Evolutionary conservation across 1,140 invertebrate genomes (phyloP), one percentile per base, ranked within the genome.

Genomic region (Drosophila sucinea): DNA sequence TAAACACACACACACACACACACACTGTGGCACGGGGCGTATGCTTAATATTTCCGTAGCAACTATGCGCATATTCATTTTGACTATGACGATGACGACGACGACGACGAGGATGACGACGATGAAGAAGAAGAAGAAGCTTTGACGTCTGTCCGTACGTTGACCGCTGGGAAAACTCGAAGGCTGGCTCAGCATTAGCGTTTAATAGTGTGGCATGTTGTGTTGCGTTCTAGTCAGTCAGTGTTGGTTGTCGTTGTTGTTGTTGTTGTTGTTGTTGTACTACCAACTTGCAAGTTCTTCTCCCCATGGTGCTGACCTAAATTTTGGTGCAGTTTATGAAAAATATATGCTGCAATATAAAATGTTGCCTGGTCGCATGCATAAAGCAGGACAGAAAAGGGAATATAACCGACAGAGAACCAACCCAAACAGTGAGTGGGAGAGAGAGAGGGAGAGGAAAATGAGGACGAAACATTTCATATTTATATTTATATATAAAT

Each of bases 51-150:
- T 86, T 86, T 86, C 79, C 83, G 83, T 79, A 57, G 82, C 84
- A 79, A 77, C 75, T 87, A 87, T 86, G 83, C 79, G 83, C 83
- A 82, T 87, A 86, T 86, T 87, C 83, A 87, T 87, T 86, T 87
- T 86, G 76, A 75, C 55, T 67, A 78, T 87, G 83, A 86, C 79
- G 79, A 79, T 69, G 71, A 57, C 68, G 60, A 47, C 67, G 62
- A 70, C 67, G 60, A 65, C 67, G 32, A 77, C 81, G 81, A 17
- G 17, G 17, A 17, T 17, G 17, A 86, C 72, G 79, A 79, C 65
- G 71, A 58, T 60, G 60, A 41, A 64, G 64, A 71, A 69, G 58
- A 63, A 51, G 44, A 17, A 47, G 44, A n/a, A 47, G 17, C 72
- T 75, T 75, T 77, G 77, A 70, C 67, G 75, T 71, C 47, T 51